Conservation (phyloP, 2,888 invertebrate genomes). For the Oscheius sp. region DNA sequence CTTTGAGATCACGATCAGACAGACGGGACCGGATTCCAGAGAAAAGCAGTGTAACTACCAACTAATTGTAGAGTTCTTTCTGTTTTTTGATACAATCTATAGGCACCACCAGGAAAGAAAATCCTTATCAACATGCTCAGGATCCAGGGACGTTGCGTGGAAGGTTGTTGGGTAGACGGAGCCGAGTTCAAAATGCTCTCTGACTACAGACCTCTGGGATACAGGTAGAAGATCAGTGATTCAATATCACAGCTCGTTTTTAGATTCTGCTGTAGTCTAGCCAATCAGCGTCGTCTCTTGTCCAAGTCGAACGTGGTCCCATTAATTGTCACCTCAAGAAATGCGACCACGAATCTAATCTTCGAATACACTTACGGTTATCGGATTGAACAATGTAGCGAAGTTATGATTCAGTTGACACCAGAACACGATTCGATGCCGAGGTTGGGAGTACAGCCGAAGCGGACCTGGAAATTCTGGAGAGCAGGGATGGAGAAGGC, state of each 20-base stretch:
- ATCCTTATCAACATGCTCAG: conserved; percentile 50
- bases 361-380: conserved; percentile 57
- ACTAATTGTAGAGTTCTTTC: conserved; percentile 39
- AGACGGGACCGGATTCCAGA: conserved; percentile 28
- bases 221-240: conserved; percentile 39
- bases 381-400: not conserved
- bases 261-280: conserved; percentile 55
- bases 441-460: not conserved
- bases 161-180: conserved; percentile 59
- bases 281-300: conserved; percentile 40
- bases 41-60: conserved; percentile 57
- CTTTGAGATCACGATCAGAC: conserved; percentile 56
- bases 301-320: conserved; percentile 54
- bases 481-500: conserved; percentile 15
- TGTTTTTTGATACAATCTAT: not conserved
- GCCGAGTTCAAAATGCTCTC: conserved; percentile 56
- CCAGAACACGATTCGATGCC: not conserved
- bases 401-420: conserved; percentile 1
- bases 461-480: conserved; percentile 15
- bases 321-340: conserved; percentile 48
- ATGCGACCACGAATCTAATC: conserved; percentile 40
- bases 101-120: conserved; percentile 52
- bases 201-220: conserved; percentile 56
- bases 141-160: conserved; percentile 54
- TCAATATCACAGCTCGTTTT: conserved; percentile 14